A percentile compares a stretch with the other conserved stretches of the same genome.
phyloP scores from a whole-genome alignment of 2,888 invertebrate species.

The Drosophila suboccidentalis region DNA sequence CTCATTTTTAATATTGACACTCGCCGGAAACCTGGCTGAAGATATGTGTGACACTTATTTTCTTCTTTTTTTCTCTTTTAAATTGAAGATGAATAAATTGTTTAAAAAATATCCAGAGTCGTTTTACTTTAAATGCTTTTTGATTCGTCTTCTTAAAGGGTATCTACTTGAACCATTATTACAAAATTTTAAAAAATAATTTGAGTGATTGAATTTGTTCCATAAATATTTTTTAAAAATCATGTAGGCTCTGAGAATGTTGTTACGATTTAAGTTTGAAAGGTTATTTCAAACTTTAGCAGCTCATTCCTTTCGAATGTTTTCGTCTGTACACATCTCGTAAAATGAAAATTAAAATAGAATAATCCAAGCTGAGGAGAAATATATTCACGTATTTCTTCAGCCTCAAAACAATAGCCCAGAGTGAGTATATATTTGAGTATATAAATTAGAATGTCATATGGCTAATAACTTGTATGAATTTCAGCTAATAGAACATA shows the following conservation, averaged over 20 bases:
- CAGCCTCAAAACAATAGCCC: constrained; percentile 1
- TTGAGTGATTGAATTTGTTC: too few relatives aligned
- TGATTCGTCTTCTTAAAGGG: too few relatives aligned
- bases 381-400: constrained; percentile 16
- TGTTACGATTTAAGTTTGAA: background rate
- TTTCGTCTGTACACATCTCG: constrained; percentile 8
- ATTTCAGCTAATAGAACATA: background rate
- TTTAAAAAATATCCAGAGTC: background rate
- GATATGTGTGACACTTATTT: background rate
- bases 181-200: too few relatives aligned
- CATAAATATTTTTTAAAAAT: background rate
- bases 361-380: constrained; percentile 1
- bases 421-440: background rate
- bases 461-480: background rate
- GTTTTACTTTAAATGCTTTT: too few relatives aligned
- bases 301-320: constrained; percentile 8
- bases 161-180: too few relatives aligned
- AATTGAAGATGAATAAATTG: background rate
- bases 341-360: constrained; percentile 16
- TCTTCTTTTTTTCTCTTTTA: constrained; percentile 1
- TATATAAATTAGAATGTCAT: background rate
- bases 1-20: background rate
- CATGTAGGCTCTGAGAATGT: background rate
- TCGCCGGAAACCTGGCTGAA: background rate
- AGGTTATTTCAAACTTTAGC: accelerated